Evolutionary conservation across 1,140 invertebrate genomes (phyloP).

Genomic region (Phenacoccus solenopsis): DNA sequence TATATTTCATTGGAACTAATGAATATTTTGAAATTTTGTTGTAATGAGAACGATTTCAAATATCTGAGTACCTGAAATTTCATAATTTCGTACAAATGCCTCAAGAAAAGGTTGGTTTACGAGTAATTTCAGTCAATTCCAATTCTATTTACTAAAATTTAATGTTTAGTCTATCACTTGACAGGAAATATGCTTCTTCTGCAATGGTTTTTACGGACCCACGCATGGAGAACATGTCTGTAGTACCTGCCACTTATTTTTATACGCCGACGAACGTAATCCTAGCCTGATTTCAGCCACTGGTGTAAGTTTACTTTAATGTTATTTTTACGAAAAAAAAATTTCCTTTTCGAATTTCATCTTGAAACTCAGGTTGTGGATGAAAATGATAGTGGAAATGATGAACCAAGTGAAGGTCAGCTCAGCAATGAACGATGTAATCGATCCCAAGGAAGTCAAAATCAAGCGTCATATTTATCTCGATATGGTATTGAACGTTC

Average conservation of each 20-base stretch:
- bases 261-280: conserved; percentile 65
- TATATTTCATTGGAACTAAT: too few relatives aligned
- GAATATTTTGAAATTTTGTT: too few relatives aligned
- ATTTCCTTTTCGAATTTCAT: neutral
- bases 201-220: conserved; percentile 84
- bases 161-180: too few relatives aligned
- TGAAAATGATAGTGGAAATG: conserved; percentile 7
- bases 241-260: conserved; percentile 78
- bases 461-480: neutral
- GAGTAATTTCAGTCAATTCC: too few relatives aligned
- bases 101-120: too few relatives aligned
- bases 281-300: neutral
- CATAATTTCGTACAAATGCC: too few relatives aligned
- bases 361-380: neutral
- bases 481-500: neutral
- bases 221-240: conserved; percentile 86
- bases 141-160: too few relatives aligned
- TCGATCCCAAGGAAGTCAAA: neutral
- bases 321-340: neutral
- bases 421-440: neutral
- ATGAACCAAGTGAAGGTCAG: conserved; percentile 7
- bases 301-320: neutral
- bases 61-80: too few relatives aligned
- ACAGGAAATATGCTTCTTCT: conserved; percentile 60
- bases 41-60: too few relatives aligned